Conservation (phyloP, 2,888 invertebrate genomes). For the Epistrophe grossulariae region DNA sequence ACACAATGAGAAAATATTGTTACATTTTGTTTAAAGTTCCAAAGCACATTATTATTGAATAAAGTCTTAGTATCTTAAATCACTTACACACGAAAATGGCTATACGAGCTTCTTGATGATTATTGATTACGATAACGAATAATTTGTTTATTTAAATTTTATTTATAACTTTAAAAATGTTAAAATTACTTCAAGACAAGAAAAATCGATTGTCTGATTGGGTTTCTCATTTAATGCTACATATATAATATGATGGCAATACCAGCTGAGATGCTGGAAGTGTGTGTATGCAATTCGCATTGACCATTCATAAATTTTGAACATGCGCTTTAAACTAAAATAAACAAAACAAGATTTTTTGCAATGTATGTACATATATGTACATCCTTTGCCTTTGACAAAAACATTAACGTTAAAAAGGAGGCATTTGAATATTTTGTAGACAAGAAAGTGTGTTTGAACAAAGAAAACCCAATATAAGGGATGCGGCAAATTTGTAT, state of each 20-base stretch:
- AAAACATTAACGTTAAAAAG: too few relatives aligned
- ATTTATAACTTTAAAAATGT: conserved; percentile 53
- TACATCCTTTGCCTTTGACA: conserved; percentile 1
- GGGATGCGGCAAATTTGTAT: too few relatives aligned
- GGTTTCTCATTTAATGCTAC: conserved; percentile 11
- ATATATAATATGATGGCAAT: conserved; percentile 24
- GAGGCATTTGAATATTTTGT: not conserved
- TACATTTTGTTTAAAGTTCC: not conserved
- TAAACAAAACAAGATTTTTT: conserved; percentile 14
- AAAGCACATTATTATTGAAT: not conserved
- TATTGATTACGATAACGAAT: not conserved
- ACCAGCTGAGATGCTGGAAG: conserved; percentile 72
- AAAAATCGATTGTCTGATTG: conserved; percentile 66
- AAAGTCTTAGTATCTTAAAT: not conserved
- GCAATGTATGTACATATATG: too few relatives aligned
- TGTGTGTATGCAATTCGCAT: conserved; percentile 39
- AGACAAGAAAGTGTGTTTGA: not conserved
- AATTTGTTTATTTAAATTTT: conserved; percentile 17
- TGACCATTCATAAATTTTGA: conserved; percentile 68
- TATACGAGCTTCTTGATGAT: not conserved
- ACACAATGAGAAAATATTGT: not conserved
- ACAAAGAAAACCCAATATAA: not conserved
- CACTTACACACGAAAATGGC: not conserved
- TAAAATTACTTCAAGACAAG: conserved; percentile 42
- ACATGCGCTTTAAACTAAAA: conserved; percentile 61